Evolutionary conservation across 2,888 invertebrate species (phyloP).

Genomic region (Tachystola acroxantha): DNA sequence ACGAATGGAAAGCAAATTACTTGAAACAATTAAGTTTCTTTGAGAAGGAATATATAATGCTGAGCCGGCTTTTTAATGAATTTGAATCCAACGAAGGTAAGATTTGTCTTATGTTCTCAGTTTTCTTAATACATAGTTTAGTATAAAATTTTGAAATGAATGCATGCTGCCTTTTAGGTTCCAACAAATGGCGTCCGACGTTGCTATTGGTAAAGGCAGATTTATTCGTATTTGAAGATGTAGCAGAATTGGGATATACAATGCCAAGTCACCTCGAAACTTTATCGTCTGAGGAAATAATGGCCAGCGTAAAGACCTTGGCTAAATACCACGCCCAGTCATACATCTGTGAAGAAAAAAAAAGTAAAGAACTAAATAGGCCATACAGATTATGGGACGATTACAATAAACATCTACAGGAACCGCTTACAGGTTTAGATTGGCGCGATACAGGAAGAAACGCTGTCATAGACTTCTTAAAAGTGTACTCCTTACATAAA

Average conservation of each 20-base stretch:
- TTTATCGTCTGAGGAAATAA: conserved; percentile 54
- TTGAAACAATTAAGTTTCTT: conserved; percentile 47
- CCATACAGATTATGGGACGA: conserved; percentile 58
- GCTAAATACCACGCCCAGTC: conserved; percentile 72
- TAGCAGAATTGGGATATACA: conserved; percentile 41
- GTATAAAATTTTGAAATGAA: neutral
- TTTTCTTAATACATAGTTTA: too few species aligned
- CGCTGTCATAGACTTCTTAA: conserved; percentile 52
- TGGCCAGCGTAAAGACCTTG: conserved; percentile 52
- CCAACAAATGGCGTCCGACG: conserved; percentile 46
- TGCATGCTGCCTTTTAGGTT: neutral
- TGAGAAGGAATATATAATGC: conserved; percentile 51
- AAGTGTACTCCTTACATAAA: conserved; percentile 48
- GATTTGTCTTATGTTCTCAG: too few species aligned
- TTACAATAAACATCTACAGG: conserved; percentile 43
- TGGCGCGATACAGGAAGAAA: conserved; percentile 58
- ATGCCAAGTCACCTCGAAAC: conserved; percentile 41
- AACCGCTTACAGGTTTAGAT: conserved; percentile 28
- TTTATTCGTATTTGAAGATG: conserved; percentile 63
- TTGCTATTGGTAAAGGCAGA: conserved; percentile 40
- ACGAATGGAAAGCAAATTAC: conserved; percentile 62
- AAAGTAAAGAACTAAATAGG: conserved; percentile 40
- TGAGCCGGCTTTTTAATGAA: conserved; percentile 43
- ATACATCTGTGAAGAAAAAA: conserved; percentile 62
- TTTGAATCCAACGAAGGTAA: conserved; percentile 45